Evolutionary conservation across 2,888 invertebrate genomes (phyloP).

Genomic region (Sicus ferrugineus): DNA sequence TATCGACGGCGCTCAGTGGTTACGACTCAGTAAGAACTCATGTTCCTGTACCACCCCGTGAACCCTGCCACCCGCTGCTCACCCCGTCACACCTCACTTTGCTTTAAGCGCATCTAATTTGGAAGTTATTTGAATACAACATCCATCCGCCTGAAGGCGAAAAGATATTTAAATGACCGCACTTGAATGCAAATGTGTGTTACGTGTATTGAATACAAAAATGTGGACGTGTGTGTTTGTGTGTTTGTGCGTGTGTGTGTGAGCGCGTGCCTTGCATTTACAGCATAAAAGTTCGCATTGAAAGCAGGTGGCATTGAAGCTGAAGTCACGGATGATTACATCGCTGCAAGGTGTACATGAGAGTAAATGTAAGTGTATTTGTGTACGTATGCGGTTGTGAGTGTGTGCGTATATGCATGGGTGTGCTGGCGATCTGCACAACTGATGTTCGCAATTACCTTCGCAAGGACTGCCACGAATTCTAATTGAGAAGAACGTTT

Average conservation of each 20-base stretch:
- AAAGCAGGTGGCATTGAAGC: background rate
- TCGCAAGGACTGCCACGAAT: no score
- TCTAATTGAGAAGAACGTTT: background rate
- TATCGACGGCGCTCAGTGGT: no score
- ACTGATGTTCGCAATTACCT: no score
- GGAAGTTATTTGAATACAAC: no score
- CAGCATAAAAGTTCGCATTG: background rate
- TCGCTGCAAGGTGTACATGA: background rate
- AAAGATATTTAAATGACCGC: background rate
- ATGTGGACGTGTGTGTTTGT: background rate
- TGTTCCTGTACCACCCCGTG: no score
- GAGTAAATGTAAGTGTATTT: background rate
- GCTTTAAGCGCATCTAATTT: no score
- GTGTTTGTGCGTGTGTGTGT: background rate
- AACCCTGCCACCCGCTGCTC: no score
- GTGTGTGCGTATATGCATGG: background rate
- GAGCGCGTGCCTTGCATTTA: background rate
- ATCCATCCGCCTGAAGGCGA: background rate
- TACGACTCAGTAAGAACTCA: no score
- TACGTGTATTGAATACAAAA: no score
- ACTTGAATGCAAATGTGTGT: background rate
- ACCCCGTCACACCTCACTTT: no score
- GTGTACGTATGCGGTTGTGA: background rate
- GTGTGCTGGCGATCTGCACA: no score
- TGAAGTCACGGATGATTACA: background rate